Evolutionary conservation across 1,140 invertebrate species (phyloP).

Genomic region (Whitmania pigra): DNA sequence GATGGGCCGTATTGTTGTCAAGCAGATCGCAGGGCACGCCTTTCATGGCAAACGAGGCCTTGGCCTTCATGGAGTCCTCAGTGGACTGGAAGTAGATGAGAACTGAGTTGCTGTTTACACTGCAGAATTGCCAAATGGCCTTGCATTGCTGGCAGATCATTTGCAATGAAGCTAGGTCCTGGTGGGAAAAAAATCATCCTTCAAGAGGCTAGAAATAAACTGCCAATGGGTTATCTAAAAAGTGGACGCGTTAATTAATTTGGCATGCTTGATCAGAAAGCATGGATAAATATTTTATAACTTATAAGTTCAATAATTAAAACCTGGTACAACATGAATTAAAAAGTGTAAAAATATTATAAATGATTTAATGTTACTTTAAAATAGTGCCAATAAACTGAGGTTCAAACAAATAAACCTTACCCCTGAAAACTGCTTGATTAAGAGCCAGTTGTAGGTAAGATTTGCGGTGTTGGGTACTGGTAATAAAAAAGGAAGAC

Average conservation of each 20-base stretch:
- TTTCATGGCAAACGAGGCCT: background rate
- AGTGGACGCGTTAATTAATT: too few relatives aligned
- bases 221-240: too few relatives aligned
- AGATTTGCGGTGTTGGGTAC: conserved; percentile 4
- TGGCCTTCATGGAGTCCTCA: conserved; percentile 9
- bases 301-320: too few relatives aligned
- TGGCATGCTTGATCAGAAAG: too few relatives aligned
- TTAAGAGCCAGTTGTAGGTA: conserved; percentile 3
- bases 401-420: background rate
- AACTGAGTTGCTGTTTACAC: background rate
- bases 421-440: background rate
- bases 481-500: too few relatives aligned
- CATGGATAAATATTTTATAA: too few relatives aligned
- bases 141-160: conserved; percentile 1
- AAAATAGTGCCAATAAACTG: too few relatives aligned
- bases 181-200: background rate
- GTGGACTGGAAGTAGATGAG: conserved; percentile 3
- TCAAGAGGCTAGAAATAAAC: background rate
- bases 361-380: too few relatives aligned
- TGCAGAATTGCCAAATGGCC: background rate
- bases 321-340: too few relatives aligned
- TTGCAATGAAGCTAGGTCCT: background rate
- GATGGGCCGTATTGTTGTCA: background rate
- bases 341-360: too few relatives aligned
- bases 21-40: background rate